Conservation (phyloP, 2,888 invertebrate species). For the Merodon equestris region DNA sequence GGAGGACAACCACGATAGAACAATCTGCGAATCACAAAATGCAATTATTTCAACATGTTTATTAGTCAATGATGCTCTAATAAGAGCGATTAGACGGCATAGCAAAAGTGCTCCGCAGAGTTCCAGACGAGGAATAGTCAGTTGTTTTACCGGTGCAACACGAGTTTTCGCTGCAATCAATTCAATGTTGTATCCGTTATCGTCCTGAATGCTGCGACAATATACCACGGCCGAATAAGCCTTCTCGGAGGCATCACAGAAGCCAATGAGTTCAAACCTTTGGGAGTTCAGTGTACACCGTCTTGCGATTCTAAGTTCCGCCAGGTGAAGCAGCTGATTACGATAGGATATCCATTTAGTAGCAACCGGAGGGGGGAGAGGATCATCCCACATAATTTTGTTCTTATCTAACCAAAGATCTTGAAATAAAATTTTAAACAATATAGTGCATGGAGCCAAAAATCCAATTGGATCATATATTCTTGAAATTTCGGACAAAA, state of each 20-base stretch:
- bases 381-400: too few species aligned
- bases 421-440: conserved; percentile 26
- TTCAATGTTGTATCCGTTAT: neutral
- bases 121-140: conserved; percentile 1
- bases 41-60: too few species aligned
- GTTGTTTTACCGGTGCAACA: neutral
- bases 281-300: conserved; percentile 14
- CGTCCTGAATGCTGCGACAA: conserved; percentile 2
- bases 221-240: conserved; percentile 23
- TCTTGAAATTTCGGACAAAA: conserved; percentile 23
- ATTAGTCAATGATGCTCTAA: too few species aligned
- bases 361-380: too few species aligned
- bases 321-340: conserved; percentile 2
- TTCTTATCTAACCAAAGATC: conserved; percentile 24
- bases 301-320: conserved; percentile 20
- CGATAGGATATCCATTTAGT: conserved; percentile 17
- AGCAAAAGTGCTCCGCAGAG: neutral
- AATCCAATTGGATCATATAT: conserved; percentile 24
- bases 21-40: too few species aligned
- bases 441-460: conserved; percentile 21
- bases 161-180: conserved; percentile 8
- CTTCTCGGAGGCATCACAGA: conserved; percentile 16
- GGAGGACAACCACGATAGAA: conserved; percentile 19
- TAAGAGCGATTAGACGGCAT: too few species aligned
- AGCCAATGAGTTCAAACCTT: conserved; percentile 13